Base-by-base conservation (phyloP, 2,888 invertebrate genomes). In the Dasypolia templi region DNA sequence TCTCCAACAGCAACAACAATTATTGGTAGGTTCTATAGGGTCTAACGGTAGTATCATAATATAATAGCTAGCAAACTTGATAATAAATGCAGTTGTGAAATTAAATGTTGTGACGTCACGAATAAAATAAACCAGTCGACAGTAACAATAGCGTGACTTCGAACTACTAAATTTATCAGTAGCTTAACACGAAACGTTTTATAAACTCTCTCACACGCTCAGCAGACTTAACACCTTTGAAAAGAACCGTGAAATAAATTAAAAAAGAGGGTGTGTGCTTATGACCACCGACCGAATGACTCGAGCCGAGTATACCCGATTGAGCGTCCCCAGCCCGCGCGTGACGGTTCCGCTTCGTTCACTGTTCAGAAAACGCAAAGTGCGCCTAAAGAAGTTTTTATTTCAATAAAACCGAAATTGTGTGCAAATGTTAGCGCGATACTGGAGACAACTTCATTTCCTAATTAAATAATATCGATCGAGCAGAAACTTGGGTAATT, bases 381-480 rank as follows among this genome's bases (percentile, higher is more conserved):
- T 56, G 19, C 4, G 22, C 56, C 11, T 22, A 2, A 32, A 32
- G 22, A 32, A 22, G 5, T 56, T 56, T 32, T 22, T 32, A 22
- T 12, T 32, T 56, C 22, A 32, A 82, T 73, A 76, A 84, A 75
- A 71, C 42, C 32, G 42, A 69, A 74, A 69, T 64, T 53, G 46
- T 75, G 62, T 67, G 73, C 67, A 84, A 86, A 87, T 79, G 68
- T 79, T 79, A 32, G 11, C 66, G 64, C 49, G 62, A 75, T 67
- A 75, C 65, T 70, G 53, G 35, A 68, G 79, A 88, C 88, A 83
- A 90, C 88, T 87, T 75, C 87, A 91, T 87, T 91, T 92, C 90
- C 89, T 93, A 94, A 95, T 94, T 94, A 94, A 95, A 94, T 94
- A 92, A 93, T 91, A 94, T 94, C 92, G 94, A 93, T 91, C 91